A percentile compares a stretch with the other conserved stretches of the same genome.
Evolutionary conservation across 2,888 invertebrate species (phyloP).

Genomic region (Blastobasis lacticolella): DNA sequence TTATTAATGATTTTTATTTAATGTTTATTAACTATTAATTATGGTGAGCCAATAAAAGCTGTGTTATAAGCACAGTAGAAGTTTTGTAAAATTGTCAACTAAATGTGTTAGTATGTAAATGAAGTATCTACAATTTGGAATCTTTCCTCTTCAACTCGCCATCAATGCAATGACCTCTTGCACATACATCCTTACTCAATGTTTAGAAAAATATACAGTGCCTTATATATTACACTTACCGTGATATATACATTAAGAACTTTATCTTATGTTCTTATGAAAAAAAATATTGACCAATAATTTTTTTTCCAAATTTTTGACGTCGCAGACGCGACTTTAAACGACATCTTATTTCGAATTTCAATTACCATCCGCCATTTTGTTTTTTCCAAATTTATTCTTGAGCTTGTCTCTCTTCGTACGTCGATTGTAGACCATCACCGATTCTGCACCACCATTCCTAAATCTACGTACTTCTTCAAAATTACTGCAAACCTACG

Average conservation of each 20-base stretch:
- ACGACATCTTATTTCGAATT: not conserved
- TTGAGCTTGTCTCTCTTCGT: not conserved
- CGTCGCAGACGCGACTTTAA: not conserved
- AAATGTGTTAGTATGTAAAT: no score
- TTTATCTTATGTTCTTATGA: not conserved
- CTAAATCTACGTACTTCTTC: no score
- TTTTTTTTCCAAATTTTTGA: not conserved
- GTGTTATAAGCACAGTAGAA: no score
- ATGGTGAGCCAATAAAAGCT: no score
- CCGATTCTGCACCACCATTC: no score
- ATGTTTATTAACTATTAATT: no score
- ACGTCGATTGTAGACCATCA: no score
- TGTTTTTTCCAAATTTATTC: not conserved
- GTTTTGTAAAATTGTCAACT: no score
- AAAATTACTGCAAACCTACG: no score
- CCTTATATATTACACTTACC: not conserved
- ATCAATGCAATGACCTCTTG: constrained; percentile 29
- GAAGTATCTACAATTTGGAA: no score
- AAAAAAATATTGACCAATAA: not conserved
- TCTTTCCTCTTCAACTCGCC: not conserved
- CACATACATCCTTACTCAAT: not conserved
- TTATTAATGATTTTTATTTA: no score
- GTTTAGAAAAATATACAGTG: not conserved
- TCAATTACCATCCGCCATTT: not conserved
- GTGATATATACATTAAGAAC: not conserved